These are phyloP conservation scores for Scaptomyza hsui DNA, from an alignment of 1,140 invertebrate species.

Conservation along the genomic window DNA sequence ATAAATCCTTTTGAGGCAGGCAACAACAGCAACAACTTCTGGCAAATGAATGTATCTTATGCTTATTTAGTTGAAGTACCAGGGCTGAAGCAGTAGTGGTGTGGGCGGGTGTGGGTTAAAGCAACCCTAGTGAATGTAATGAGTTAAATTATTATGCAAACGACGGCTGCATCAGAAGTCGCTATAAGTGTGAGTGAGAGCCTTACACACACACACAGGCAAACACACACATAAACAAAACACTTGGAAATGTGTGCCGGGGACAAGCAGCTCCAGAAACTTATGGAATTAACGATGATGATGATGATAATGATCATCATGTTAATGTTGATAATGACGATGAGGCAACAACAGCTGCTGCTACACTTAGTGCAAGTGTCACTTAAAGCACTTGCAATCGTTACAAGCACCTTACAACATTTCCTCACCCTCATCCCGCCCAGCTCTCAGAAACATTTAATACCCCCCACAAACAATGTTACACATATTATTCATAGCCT, in stretches of 20 bases:
- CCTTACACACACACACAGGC: slow-evolving; percentile 14
- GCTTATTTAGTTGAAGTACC: slow-evolving; percentile 63
- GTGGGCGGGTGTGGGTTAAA: slow-evolving; percentile 1
- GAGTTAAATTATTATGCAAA: slow-evolving; percentile 81
- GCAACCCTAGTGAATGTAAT: slow-evolving; percentile 45
- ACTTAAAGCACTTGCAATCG: slow-evolving; percentile 34
- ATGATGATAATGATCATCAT: slow-evolving; percentile 9
- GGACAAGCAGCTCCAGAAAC: slow-evolving; percentile 56
- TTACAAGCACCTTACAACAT: slow-evolving; percentile 31
- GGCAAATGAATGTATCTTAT: slow-evolving; percentile 60
- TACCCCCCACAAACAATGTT: slow-evolving; percentile 27
- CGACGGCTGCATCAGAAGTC: slow-evolving; percentile 61
- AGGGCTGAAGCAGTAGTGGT: too few species aligned
- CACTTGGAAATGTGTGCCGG: slow-evolving; percentile 73
- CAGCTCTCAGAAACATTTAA: neutral
- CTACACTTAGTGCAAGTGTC: slow-evolving; percentile 34
- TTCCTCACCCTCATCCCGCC: neutral
- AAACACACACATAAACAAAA: slow-evolving; percentile 53
- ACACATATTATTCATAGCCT: slow-evolving; percentile 62
- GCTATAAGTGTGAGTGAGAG: slow-evolving; percentile 24
- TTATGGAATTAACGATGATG: slow-evolving; percentile 19
- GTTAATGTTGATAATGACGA: slow-evolving; percentile 45
- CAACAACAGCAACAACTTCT: slow-evolving; percentile 20
- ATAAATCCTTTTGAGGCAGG: slow-evolving; percentile 39
- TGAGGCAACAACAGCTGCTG: slow-evolving; percentile 21